Base-by-base conservation (phyloP, 2,888 invertebrate species). In the Taphrorychus bicolor region DNA sequence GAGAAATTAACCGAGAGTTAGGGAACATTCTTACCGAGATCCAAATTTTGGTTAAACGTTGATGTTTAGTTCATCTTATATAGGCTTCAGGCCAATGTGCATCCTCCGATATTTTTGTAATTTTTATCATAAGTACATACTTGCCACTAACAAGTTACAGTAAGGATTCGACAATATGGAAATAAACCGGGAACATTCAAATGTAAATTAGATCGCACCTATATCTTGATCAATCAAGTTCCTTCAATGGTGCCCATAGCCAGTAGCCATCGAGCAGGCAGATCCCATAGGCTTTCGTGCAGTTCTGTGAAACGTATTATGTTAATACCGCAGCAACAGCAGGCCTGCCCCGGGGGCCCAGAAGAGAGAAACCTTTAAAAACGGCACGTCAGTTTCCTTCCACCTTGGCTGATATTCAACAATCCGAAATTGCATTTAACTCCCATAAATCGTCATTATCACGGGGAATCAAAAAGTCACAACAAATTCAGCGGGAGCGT, bases 381-480 rank as follows among this genome's bases (percentile, higher is more conserved):
- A 40, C 11, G 16, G 9, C 51, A 57, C 42, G 22, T 42, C 59
- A 59, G 51, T 65, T 65, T 65, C n/a, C n/a, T n/a, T n/a, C n/a
- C 23, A 65, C 65, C 59, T 58, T 53, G 58, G 51, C 45, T 24
- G 60, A 60, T 60, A 60, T 56, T 56, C 48, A 60, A 51, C 66
- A 60, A 66, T 66, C 60, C 53, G 49, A 60, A 66, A 66, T 66
- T 66, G 66, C 66, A 66, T 56, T 60, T 54, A 14, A 23, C 60
- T 17, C 16, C 53, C 66, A 68, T 69, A 69, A 69, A 69, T 69
- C 69, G 63, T 64, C 69, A 64, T 64, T 69, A 69, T 69, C 69
- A 69, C 69, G 23, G 40, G 17, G 69, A 69, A 69, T 69, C 69
- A 64, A 69, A 68, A 69, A 69, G 69, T 69, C 69, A 64, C 69